Percentiles rank a stretch among this genome's conserved stretches.
Conservation (phyloP, 2,797 vertebrate species). For the Coregonus sp. region DNA sequence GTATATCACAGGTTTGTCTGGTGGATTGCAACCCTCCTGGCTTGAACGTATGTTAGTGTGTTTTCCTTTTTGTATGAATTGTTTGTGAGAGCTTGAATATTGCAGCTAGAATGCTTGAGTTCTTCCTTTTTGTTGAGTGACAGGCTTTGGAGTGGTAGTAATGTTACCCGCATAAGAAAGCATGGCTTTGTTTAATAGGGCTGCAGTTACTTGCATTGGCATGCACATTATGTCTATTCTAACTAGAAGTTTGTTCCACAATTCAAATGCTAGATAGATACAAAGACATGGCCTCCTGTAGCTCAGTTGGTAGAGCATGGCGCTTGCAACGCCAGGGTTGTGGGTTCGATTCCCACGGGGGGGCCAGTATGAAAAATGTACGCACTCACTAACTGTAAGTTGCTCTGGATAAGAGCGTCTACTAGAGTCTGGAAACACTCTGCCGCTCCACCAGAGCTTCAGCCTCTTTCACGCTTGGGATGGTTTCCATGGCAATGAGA, state of each 20-base stretch:
- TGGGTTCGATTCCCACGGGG: no score
- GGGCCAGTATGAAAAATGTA: no score
- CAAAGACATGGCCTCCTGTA: not conserved
- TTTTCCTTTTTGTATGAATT: conserved; percentile 26
- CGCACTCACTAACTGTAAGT: no score
- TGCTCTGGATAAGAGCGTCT: no score
- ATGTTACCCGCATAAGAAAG: not conserved
- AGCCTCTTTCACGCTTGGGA: no score
- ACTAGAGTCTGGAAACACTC: no score
- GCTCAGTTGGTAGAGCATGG: no score
- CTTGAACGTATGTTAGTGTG: conserved; percentile 55
- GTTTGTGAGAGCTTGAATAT: conserved; percentile 11
- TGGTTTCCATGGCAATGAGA: no score
- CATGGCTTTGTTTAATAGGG: not conserved
- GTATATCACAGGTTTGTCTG: conserved; percentile 52
- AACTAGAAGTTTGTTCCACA: not conserved
- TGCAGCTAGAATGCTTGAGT: conserved; percentile 3
- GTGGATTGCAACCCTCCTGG: conserved; percentile 26
- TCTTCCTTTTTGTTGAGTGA: not conserved
- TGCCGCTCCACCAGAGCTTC: no score
- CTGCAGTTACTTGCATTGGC: not conserved
- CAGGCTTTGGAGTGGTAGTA: conserved; percentile 2
- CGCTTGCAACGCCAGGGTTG: no score
- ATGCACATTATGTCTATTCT: not conserved
- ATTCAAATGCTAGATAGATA: not conserved